phyloP scores from a whole-genome alignment of 1,140 invertebrate genomes.

The Drosophila tani region DNA sequence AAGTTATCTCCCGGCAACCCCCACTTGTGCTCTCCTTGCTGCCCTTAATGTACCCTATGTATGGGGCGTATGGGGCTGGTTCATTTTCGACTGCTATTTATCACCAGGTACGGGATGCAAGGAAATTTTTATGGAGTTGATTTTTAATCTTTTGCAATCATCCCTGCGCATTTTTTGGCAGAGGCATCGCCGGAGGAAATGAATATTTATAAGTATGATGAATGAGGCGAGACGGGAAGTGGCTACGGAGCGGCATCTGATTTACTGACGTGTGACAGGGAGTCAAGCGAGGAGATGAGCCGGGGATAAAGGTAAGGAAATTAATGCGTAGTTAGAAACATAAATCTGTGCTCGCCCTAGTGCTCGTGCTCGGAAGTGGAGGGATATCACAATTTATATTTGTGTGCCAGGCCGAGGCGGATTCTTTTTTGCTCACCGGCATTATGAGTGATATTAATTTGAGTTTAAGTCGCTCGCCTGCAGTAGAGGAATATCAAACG shows the following conservation, averaged over 20 bases:
- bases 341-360: slow-evolving; percentile 68
- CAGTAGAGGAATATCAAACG: slow-evolving; percentile 49
- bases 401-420: slow-evolving; percentile 21
- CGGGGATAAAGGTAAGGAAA: slow-evolving; percentile 81
- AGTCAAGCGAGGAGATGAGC: slow-evolving; percentile 28
- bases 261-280: slow-evolving; percentile 79
- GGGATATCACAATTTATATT: slow-evolving; percentile 76
- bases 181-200: slow-evolving; percentile 62
- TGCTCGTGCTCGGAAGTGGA: slow-evolving; percentile 57
- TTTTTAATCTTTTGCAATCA: slow-evolving; percentile 84
- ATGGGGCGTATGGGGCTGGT: slow-evolving; percentile 31
- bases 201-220: slow-evolving; percentile 85
- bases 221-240: slow-evolving; percentile 69
- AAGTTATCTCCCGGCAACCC: slow-evolving; percentile 39
- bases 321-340: slow-evolving; percentile 82
- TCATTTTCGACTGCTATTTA: slow-evolving; percentile 82
- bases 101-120: slow-evolving; percentile 50
- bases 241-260: slow-evolving; percentile 51
- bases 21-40: slow-evolving; percentile 22
- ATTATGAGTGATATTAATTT: slow-evolving; percentile 83
- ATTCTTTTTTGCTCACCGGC: slow-evolving; percentile 39
- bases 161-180: slow-evolving; percentile 19
- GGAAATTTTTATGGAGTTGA: slow-evolving; percentile 78
- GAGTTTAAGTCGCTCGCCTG: slow-evolving; percentile 66
- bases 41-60: background rate